Conservation (phyloP, 1,140 invertebrate genomes). For the Drosophila subpulchrella region DNA sequence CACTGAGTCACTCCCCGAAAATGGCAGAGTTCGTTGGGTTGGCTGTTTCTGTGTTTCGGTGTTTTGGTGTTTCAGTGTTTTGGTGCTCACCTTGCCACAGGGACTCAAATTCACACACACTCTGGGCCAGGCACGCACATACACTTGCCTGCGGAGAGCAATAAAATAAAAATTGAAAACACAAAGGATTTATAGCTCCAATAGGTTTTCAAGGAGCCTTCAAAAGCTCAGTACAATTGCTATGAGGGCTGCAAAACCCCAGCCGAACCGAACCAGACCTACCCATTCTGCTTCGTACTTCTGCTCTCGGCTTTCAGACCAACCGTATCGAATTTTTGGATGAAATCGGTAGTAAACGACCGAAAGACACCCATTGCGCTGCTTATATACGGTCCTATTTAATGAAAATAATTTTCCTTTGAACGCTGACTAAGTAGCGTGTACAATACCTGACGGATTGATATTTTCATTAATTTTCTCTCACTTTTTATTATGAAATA, state of each 20-base stretch:
- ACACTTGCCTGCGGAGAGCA: conserved; percentile 68
- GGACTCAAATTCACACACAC: conserved; percentile 26
- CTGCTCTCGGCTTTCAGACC: conserved; percentile 34
- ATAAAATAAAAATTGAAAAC: conserved; percentile 84
- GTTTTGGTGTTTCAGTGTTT: conserved; percentile 34
- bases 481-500: no score
- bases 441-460: no score
- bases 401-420: neutral
- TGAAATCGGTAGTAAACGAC: neutral
- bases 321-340: conserved; percentile 36
- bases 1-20: conserved; percentile 44
- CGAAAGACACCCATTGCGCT: conserved; percentile 1
- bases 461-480: neutral
- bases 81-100: conserved; percentile 50
- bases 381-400: neutral
- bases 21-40: conserved; percentile 18
- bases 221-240: conserved; percentile 73
- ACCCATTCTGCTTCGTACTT: neutral
- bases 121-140: conserved; percentile 23
- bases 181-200: conserved; percentile 83
- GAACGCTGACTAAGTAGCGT: neutral
- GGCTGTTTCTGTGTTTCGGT: conserved; percentile 8
- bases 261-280: no score
- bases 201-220: conserved; percentile 81
- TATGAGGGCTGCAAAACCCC: conserved; percentile 9